Conservation (phyloP, 2,888 invertebrate species). For the Criorhina ranunculi region DNA sequence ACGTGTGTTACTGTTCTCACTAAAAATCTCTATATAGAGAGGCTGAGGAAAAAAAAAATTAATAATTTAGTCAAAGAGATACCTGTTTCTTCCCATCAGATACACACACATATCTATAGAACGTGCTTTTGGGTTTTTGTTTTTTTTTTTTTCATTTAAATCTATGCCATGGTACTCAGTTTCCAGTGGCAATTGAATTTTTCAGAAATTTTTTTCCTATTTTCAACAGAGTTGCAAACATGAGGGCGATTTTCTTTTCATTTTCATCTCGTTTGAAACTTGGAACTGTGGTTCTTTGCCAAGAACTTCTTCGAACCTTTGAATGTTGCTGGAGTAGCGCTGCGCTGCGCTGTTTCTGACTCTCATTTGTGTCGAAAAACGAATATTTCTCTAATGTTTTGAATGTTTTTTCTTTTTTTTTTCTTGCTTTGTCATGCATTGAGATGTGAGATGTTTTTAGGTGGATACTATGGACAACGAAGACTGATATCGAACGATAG, state of each 20-base stretch:
- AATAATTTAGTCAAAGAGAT: constrained; percentile 7
- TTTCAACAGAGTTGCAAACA: constrained; percentile 32
- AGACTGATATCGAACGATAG: constrained; percentile 85
- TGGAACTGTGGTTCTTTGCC: constrained; percentile 34
- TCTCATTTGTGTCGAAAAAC: constrained; percentile 40
- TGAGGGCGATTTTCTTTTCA: constrained; percentile 56
- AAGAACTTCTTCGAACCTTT: constrained; percentile 61
- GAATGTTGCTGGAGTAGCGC: constrained; percentile 34
- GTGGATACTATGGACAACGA: constrained; percentile 33
- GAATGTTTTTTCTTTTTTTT: constrained; percentile 18
- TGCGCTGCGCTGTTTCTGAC: constrained; percentile 29
- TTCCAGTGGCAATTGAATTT: constrained; percentile 40
- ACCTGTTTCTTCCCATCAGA: background rate
- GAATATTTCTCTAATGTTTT: constrained; percentile 32
- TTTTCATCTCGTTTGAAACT: constrained; percentile 55
- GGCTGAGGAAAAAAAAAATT: constrained; percentile 9
- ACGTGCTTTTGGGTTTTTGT: background rate
- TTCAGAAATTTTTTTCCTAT: constrained; percentile 14
- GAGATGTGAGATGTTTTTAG: constrained; percentile 34
- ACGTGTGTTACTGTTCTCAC: constrained; percentile 1
- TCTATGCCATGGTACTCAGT: constrained; percentile 47
- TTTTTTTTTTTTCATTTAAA: constrained; percentile 47
- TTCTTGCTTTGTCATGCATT: constrained; percentile 37
- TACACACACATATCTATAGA: background rate
- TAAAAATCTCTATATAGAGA: constrained; percentile 19